These are phyloP conservation scores for Elegia similella DNA, from an alignment of 2,888 invertebrate species.

Conservation along the genomic window DNA sequence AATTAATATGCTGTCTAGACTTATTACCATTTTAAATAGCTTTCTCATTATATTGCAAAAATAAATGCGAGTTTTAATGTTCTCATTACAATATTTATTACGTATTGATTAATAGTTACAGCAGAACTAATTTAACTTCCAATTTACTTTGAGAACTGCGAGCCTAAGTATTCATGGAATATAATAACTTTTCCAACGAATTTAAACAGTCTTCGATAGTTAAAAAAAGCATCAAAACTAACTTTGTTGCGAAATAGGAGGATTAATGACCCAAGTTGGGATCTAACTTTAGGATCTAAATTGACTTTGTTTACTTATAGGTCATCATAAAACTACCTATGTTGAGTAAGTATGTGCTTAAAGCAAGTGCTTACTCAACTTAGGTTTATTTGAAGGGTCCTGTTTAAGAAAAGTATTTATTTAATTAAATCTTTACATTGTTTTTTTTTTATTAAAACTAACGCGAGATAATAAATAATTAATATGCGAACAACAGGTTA, in stretches of 20 bases:
- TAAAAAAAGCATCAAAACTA: slow-evolving; percentile 4
- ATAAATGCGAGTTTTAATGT: background rate
- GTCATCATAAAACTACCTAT: background rate
- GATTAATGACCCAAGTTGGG: slow-evolving; percentile 1
- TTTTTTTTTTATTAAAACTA: no score
- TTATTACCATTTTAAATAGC: background rate
- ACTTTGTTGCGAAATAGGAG: background rate
- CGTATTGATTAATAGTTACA: slow-evolving; percentile 4
- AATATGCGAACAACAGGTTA: no score
- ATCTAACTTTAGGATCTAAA: background rate
- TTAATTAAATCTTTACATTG: no score
- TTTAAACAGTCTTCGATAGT: slow-evolving; percentile 1
- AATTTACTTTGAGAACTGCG: background rate
- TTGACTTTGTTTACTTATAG: background rate
- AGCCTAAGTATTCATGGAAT: slow-evolving; percentile 10
- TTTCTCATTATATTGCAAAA: background rate
- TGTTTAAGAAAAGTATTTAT: background rate
- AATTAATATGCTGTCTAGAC: no score
- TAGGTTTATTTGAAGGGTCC: background rate
- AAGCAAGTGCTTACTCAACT: no score
- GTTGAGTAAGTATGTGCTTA: background rate
- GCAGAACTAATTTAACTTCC: background rate
- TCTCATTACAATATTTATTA: background rate
- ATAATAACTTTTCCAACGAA: slow-evolving; percentile 2
- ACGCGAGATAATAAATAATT: no score